Percentiles rank a stretch among this genome's conserved stretches.
Conservation (phyloP, 2,797 vertebrate genomes). For the Pogoniulus pusillus region DNA sequence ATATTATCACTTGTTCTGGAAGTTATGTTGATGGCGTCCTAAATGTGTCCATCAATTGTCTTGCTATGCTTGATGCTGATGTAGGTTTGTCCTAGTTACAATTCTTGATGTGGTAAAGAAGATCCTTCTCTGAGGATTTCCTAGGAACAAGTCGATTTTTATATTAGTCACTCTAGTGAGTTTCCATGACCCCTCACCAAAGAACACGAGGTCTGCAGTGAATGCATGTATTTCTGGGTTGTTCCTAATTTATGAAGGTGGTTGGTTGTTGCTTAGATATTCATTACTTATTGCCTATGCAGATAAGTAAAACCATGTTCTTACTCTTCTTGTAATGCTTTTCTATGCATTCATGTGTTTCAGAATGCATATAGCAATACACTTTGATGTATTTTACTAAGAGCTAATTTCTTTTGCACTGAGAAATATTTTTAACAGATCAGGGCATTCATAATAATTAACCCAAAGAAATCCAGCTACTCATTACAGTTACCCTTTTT, state of each 20-base stretch:
- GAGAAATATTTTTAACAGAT: neutral
- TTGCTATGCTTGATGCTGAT: constrained; percentile 22
- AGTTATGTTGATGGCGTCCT: constrained; percentile 52
- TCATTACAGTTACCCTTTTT: neutral
- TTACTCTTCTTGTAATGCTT: neutral
- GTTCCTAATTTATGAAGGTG: neutral
- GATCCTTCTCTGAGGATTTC: constrained; percentile 15
- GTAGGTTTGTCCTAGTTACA: constrained; percentile 38
- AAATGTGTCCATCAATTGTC: constrained; percentile 50
- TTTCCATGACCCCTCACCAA: neutral
- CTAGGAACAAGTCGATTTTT: neutral
- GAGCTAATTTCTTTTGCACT: neutral
- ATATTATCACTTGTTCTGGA: constrained; percentile 41
- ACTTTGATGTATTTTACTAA: neutral
- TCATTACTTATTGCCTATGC: neutral
- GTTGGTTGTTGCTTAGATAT: neutral
- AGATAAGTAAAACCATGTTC: neutral
- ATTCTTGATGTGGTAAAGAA: neutral
- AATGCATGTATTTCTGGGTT: neutral
- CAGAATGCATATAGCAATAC: neutral
- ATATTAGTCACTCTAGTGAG: neutral
- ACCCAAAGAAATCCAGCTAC: neutral
- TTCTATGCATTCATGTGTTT: neutral
- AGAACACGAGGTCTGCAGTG: neutral
- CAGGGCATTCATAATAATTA: neutral